Evolutionary conservation across 2,113 vertebrate genomes (phyloP).

Genomic region (Illadopsis cleaveri): DNA sequence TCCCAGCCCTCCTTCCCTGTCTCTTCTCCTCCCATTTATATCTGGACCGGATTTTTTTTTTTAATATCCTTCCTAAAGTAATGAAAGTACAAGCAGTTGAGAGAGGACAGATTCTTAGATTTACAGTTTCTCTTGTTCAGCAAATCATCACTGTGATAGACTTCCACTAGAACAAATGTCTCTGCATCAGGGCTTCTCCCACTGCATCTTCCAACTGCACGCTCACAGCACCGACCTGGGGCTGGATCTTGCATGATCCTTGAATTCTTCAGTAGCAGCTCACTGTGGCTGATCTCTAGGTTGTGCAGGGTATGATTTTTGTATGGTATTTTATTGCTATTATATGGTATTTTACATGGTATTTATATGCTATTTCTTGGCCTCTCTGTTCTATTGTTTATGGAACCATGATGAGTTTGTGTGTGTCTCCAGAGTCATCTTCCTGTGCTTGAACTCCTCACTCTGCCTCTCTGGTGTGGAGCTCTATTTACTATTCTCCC

Average conservation of each 20-base stretch:
- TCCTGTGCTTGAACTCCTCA: slow-evolving; percentile 10
- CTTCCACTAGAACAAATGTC: not conserved
- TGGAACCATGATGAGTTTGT: not conserved
- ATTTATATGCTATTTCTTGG: not conserved
- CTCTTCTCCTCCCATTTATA: not conserved
- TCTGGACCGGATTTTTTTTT: not conserved
- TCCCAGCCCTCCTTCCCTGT: not conserved
- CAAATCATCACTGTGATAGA: not conserved
- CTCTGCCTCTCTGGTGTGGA: not conserved
- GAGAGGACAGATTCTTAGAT: not conserved
- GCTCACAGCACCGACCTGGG: not conserved
- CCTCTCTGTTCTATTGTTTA: not conserved
- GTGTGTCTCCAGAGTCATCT: slow-evolving; percentile 8
- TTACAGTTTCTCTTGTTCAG: not conserved
- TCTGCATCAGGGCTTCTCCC: not conserved
- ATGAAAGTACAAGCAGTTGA: not conserved
- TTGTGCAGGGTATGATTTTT: not conserved
- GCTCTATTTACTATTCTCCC: slow-evolving; percentile 38
- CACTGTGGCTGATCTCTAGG: not conserved
- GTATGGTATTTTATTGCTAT: not conserved
- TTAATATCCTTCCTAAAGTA: not conserved
- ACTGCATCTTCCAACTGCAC: not conserved
- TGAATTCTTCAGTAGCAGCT: not conserved
- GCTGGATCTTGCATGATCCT: not conserved
- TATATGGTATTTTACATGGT: not conserved